Conservation (phyloP, 2,888 invertebrate genomes). For the Spisula solida region DNA sequence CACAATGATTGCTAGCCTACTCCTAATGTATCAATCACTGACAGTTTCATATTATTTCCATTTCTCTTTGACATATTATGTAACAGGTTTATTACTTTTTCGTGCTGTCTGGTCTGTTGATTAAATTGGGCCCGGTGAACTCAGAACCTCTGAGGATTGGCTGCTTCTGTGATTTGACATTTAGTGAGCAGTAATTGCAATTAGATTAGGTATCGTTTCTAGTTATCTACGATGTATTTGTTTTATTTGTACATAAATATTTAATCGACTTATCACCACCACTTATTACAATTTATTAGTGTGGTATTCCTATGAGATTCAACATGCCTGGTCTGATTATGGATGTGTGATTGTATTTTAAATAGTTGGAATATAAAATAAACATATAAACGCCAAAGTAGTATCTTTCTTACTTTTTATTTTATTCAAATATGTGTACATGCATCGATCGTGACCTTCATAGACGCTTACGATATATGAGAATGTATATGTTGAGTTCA, state of each 20-base stretch:
- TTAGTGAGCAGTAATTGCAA: not conserved
- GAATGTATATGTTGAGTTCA: no score
- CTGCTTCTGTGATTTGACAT: not conserved
- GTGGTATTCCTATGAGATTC: not conserved
- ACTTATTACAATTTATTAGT: not conserved
- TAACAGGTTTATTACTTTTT: not conserved
- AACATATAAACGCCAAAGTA: no score
- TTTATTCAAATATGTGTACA: no score
- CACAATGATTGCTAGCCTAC: not conserved
- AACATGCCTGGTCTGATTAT: no score
- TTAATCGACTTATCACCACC: not conserved
- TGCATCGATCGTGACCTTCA: no score
- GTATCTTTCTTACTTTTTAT: no score
- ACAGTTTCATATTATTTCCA: constrained; percentile 17
- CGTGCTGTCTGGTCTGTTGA: not conserved
- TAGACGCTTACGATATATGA: no score
- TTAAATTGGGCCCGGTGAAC: not conserved
- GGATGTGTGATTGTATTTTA: no score
- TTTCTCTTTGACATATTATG: not conserved
- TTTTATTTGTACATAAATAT: not conserved
- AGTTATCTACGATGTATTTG: not conserved
- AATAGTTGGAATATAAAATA: no score
- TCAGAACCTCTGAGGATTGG: not conserved
- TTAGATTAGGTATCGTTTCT: not conserved
- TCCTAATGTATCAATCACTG: not conserved